Conservation (phyloP, 2,888 invertebrate species). For the Cecidostiba fungosa region DNA sequence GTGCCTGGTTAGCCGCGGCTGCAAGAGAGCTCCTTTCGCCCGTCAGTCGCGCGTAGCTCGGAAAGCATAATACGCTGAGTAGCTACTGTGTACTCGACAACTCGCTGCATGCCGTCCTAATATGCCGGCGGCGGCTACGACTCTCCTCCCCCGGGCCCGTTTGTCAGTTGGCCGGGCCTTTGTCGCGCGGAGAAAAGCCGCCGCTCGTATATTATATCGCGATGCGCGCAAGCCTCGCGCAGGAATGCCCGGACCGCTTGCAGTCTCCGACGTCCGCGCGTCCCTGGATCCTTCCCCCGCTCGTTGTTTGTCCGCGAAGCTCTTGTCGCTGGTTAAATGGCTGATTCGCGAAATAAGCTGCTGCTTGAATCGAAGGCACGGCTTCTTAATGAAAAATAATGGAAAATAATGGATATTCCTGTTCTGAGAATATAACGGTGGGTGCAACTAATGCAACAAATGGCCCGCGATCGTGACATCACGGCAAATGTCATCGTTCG, state of each 20-base stretch:
- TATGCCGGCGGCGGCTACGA: conserved; percentile 74
- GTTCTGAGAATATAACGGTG: no score
- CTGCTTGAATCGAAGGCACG: no score
- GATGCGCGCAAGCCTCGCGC: conserved; percentile 67
- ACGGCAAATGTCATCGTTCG: conserved; percentile 24
- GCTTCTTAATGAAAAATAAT: no score
- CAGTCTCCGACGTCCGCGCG: conserved; percentile 46
- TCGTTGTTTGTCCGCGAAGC: neutral
- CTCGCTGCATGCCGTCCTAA: conserved; percentile 79
- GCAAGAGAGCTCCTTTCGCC: neutral
- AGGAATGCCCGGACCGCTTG: conserved; percentile 69
- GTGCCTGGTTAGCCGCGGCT: neutral
- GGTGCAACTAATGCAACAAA: no score
- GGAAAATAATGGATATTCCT: no score
- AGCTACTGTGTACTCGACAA: neutral
- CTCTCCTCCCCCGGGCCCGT: conserved; percentile 49
- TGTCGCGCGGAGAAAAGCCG: conserved; percentile 77
- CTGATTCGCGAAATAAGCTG: neutral
- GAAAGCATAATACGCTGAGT: neutral
- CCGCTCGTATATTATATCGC: conserved; percentile 78
- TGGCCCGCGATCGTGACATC: conserved; percentile 43
- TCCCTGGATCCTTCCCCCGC: neutral
- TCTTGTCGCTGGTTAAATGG: neutral
- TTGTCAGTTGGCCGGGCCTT: conserved; percentile 74
- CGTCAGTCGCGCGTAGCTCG: neutral